Evolutionary conservation across 2,888 invertebrate genomes (phyloP), one percentile per base, ranked within the genome.

Genomic region (Hofmannophila pseudospretella): DNA sequence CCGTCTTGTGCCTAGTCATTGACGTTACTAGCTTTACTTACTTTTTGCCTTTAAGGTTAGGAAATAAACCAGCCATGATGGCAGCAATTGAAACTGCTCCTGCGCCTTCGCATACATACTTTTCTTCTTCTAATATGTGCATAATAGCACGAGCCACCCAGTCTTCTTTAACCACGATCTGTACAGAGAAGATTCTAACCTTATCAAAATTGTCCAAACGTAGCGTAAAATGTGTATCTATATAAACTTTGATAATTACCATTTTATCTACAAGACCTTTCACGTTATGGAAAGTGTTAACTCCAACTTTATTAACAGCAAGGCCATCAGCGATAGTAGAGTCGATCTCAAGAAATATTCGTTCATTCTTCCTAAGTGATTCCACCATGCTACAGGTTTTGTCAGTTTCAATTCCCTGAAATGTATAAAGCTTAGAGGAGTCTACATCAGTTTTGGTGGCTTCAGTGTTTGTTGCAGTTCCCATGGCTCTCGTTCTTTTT

Each of bases 21-120:
- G n/a, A n/a, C n/a, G n/a, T n/a, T n/a, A n/a, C n/a, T n/a, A n/a
- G n/a, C 16, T 5, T 16, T 16, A 39, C 41, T 25, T 19, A 95
- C 94, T 90, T 93, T 86, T 96, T 96, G 20, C 95, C 95, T 67
- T 90, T 90, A 10, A 96, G 88, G 51, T 96, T 94, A 8, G 94
- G 92, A 33, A 96, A 79, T 36, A 93, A 89, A 1, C 94, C 94
- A 8, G 93, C 91, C 51, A 96, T 79, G 41, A 96, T 89, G 2
- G 95, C 94, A 0, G 96, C 96, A 7, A 96, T 63, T 0, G 93
- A 90, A 2, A 91, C 89, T 0, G 96, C 96, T 0, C 95, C 96
- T 9, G 94, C 95, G 0, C 97, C 97, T 78, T 97, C 97, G 0
- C 96, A 93, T 0, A 97, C 94, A 45, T 93, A 93, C 66, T 94